Percentiles rank a stretch among this genome's conserved stretches.
These are phyloP conservation scores for Atta cephalotes DNA, from an alignment of 1,140 invertebrate genomes.

Conservation along the genomic window DNA sequence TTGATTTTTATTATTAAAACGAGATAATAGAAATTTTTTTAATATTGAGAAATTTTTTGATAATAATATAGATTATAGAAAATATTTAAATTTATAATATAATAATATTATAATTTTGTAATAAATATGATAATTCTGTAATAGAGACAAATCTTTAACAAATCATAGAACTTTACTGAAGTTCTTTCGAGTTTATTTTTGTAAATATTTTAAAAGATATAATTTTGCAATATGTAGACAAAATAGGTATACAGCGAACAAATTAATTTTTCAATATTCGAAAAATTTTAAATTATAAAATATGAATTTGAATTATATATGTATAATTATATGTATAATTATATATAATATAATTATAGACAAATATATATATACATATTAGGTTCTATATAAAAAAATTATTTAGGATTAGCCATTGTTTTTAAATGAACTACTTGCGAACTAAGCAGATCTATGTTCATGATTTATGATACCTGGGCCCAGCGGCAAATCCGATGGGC, in stretches of 20 bases:
- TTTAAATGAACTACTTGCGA: neutral
- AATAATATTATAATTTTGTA: neutral
- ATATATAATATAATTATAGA: too few relatives aligned
- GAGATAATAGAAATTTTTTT: neutral
- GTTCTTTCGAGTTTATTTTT: neutral
- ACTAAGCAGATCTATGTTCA: neutral
- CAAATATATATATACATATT: neutral
- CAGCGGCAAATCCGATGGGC: slow-evolving; percentile 78
- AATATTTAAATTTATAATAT: slow-evolving; percentile 6
- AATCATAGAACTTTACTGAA: neutral
- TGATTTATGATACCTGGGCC: slow-evolving; percentile 78
- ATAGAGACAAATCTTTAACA: neutral
- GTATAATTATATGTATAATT: too few relatives aligned
- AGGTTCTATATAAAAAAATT: neutral
- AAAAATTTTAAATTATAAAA: too few relatives aligned
- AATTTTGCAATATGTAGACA: too few relatives aligned
- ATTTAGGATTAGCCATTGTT: neutral
- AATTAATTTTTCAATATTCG: too few relatives aligned
- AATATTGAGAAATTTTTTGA: neutral
- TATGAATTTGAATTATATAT: too few relatives aligned
- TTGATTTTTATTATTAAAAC: neutral
- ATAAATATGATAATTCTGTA: slow-evolving; percentile 4
- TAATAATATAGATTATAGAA: neutral
- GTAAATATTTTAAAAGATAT: neutral
- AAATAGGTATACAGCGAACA: too few relatives aligned